These are phyloP conservation scores for Mylabris sibirica DNA, from an alignment of 2,888 invertebrate genomes.

Conservation along the genomic window DNA sequence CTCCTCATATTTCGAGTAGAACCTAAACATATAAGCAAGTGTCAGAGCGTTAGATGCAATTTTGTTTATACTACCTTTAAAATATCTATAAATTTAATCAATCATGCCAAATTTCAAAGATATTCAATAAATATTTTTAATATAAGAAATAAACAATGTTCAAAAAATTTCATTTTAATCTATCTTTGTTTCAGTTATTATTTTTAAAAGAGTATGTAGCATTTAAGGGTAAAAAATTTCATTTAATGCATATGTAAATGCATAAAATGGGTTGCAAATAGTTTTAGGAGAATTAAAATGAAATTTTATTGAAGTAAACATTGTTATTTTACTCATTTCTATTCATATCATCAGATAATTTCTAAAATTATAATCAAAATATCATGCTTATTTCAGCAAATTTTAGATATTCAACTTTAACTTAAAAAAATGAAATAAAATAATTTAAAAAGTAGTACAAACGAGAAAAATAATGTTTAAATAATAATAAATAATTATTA, in stretches of 20 bases:
- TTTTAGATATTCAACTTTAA: neutral
- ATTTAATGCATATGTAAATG: no score
- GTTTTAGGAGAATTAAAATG: no score
- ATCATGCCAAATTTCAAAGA: constrained; percentile 15
- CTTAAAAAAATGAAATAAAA: neutral
- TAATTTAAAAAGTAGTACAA: constrained; percentile 36
- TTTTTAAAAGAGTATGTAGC: no score
- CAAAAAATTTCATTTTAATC: no score
- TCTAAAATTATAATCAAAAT: constrained; percentile 22
- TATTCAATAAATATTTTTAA: neutral
- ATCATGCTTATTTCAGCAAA: constrained; percentile 24
- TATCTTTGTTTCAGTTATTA: no score
- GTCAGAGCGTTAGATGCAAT: constrained; percentile 50
- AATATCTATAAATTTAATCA: constrained; percentile 25
- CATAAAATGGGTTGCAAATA: no score
- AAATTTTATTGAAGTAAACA: no score
- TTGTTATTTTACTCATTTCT: neutral
- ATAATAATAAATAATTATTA: constrained; percentile 25
- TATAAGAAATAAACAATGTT: constrained; percentile 10
- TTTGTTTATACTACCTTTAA: constrained; percentile 51
- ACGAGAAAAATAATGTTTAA: constrained; percentile 36
- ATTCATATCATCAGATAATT: neutral
- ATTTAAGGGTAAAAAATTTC: no score
- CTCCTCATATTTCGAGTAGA: constrained; percentile 88
- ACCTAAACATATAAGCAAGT: constrained; percentile 67